phyloP scores from a whole-genome alignment of 2,113 vertebrate species.

The Zosterops hypoxanthus region DNA sequence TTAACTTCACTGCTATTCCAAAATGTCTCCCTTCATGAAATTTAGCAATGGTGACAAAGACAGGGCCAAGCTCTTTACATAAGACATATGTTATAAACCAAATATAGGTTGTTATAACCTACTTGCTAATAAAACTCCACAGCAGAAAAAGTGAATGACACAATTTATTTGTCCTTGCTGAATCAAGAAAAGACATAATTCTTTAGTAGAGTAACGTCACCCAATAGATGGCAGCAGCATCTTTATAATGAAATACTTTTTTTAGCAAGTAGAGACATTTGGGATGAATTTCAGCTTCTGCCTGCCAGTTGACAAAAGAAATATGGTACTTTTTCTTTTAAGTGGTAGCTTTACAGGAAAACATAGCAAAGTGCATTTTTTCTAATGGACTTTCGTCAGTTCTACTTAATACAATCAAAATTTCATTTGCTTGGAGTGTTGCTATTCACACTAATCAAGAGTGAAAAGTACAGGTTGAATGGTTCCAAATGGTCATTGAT shows the following conservation, averaged over 20 bases:
- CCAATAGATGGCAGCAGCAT: constrained; percentile 67
- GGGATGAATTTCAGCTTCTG: constrained; percentile 36
- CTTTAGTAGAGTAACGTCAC: neutral
- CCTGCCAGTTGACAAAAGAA: neutral
- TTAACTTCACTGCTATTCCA: neutral
- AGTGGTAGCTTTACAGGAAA: constrained; percentile 17
- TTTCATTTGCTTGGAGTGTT: neutral
- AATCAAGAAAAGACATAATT: neutral
- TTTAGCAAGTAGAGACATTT: neutral
- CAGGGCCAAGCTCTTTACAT: neutral
- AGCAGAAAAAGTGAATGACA: neutral
- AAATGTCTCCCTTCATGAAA: neutral
- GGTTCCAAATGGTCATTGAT: constrained; percentile 12
- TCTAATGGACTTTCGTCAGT: constrained; percentile 26
- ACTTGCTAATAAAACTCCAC: neutral
- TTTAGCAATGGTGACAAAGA: neutral
- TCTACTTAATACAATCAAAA: constrained; percentile 13
- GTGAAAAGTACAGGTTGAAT: constrained; percentile 13
- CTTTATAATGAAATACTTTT: constrained; percentile 31
- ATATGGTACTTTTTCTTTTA: neutral
- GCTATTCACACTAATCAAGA: constrained; percentile 1
- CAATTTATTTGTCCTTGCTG: neutral
- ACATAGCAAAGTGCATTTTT: neutral
- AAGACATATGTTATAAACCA: neutral
- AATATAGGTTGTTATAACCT: neutral